Evolutionary conservation across 2,113 vertebrate genomes (phyloP).

Genomic region (Sander vitreus): DNA sequence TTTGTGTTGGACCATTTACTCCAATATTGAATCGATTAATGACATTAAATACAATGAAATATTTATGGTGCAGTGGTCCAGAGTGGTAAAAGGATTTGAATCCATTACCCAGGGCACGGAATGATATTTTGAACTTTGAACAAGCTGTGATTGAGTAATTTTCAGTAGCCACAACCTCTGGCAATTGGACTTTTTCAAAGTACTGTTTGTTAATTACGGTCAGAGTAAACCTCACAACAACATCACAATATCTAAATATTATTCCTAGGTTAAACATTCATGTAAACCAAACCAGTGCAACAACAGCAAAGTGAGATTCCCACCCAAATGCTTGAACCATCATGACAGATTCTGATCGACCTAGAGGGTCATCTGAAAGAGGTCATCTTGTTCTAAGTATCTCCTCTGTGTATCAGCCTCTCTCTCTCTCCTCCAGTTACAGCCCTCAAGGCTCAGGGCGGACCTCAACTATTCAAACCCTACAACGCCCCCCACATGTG

Average conservation of each 20-base stretch:
- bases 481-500: constrained; percentile 60
- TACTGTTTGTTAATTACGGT: constrained; percentile 14
- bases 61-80: constrained; percentile 69
- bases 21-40: constrained; percentile 73
- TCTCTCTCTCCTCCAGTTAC: constrained; percentile 75
- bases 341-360: constrained; percentile 59
- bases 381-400: constrained; percentile 65
- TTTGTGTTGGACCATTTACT: constrained; percentile 70
- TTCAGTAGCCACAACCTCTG: not conserved
- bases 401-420: constrained; percentile 56
- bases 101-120: constrained; percentile 61
- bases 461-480: constrained; percentile 56
- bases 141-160: constrained; percentile 26
- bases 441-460: constrained; percentile 71
- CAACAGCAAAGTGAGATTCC: constrained; percentile 22
- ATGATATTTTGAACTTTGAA: constrained; percentile 50
- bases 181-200: constrained; percentile 1
- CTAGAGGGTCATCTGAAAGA: constrained; percentile 60
- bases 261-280: not conserved
- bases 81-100: constrained; percentile 74
- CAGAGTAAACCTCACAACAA: constrained; percentile 6
- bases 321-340: constrained; percentile 31
- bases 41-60: constrained; percentile 78
- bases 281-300: not conserved
- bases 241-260: not conserved